Conservation (phyloP, 2,113 vertebrate species). For the Chaetops frenatus region DNA sequence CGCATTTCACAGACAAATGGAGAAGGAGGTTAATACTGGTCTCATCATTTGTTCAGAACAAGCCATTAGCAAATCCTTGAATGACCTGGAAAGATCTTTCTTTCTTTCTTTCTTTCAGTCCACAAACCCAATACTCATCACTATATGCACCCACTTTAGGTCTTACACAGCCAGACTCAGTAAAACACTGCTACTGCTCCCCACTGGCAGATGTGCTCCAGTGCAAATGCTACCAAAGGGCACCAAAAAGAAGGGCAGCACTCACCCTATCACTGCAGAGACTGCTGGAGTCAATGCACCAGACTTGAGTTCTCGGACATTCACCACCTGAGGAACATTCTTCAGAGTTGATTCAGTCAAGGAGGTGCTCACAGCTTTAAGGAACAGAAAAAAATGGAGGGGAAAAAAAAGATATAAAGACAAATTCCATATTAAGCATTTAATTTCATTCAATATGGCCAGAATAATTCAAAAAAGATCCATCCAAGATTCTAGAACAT, state of each 20-base stretch:
- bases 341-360: slow-evolving; percentile 89
- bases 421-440: background rate
- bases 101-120: background rate
- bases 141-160: background rate
- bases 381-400: background rate
- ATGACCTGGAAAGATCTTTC: background rate
- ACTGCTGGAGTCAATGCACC: slow-evolving; percentile 57
- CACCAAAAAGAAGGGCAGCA: background rate
- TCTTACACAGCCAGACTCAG: background rate
- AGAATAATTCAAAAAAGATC: background rate
- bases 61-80: background rate
- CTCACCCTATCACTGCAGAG: slow-evolving; percentile 76
- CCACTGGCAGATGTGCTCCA: background rate
- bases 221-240: background rate
- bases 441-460: background rate
- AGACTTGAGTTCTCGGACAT: slow-evolving; percentile 84
- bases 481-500: background rate
- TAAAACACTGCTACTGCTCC: background rate
- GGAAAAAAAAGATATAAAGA: background rate
- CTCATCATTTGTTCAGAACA: background rate
- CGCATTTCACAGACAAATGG: background rate
- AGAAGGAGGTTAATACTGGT: background rate
- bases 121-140: background rate
- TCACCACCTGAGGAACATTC: slow-evolving; percentile 88
- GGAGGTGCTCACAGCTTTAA: slow-evolving; percentile 68